phyloP scores from a whole-genome alignment of 2,888 invertebrate genomes.

The Epinotia nisella region DNA sequence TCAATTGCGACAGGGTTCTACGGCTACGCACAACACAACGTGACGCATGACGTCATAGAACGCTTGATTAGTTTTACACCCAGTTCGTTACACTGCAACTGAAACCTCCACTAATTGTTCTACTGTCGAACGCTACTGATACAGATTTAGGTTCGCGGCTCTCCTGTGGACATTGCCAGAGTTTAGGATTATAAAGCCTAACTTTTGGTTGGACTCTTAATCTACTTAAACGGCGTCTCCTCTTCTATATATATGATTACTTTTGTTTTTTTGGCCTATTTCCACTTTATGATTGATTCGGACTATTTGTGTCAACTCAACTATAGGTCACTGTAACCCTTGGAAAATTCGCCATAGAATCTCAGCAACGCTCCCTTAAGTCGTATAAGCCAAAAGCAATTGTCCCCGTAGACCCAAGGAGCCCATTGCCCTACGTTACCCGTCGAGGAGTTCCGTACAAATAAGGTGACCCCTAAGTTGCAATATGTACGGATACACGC shows the following conservation, averaged over 20 bases:
- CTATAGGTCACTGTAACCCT: neutral
- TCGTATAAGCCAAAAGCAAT: constrained; percentile 27
- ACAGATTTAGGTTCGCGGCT: no score
- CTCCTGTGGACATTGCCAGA: no score
- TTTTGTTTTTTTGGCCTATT: neutral
- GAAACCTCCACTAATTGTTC: no score
- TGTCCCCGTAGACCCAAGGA: constrained; percentile 11
- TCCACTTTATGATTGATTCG: no score
- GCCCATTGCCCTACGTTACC: constrained; percentile 16
- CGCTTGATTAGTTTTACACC: neutral
- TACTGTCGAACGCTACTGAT: no score
- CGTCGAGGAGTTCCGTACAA: constrained; percentile 18
- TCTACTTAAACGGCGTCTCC: neutral
- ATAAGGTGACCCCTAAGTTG: constrained; percentile 23
- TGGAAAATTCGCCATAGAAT: neutral
- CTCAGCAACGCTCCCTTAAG: constrained; percentile 22
- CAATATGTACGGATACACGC: constrained; percentile 30
- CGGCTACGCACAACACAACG: no score
- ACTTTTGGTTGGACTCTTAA: neutral
- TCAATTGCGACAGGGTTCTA: no score
- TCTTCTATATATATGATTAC: neutral
- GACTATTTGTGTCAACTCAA: neutral
- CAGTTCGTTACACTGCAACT: constrained; percentile 1
- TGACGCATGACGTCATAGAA: neutral
- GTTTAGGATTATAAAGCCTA: no score